Conservation (phyloP, 2,797 vertebrate genomes). For the Nannoperca australis region DNA sequence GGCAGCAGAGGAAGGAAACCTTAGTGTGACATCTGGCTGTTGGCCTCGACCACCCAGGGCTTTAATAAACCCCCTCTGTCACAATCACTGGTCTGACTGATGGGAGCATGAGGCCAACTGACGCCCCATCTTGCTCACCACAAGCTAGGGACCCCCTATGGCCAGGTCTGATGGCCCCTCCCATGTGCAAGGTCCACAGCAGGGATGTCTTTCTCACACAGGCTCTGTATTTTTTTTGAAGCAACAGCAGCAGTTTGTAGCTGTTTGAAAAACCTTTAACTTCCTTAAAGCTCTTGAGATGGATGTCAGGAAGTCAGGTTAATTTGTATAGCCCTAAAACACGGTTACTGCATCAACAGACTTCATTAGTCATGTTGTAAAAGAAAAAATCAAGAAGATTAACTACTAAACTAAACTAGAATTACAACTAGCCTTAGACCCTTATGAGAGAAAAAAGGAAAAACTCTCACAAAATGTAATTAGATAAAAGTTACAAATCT, state of each 20-base stretch:
- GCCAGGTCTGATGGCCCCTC: slow-evolving; percentile 45
- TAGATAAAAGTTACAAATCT: background rate
- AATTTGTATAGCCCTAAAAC: slow-evolving; percentile 3
- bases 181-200: slow-evolving; percentile 19
- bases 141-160: slow-evolving; percentile 47
- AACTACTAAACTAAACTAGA: background rate
- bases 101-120: slow-evolving; percentile 81
- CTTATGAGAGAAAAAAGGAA: background rate
- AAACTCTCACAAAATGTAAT: background rate
- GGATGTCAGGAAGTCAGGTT: slow-evolving; percentile 9
- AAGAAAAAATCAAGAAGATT: background rate
- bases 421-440: background rate
- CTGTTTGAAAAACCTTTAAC: slow-evolving; percentile 16
- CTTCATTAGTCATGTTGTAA: background rate
- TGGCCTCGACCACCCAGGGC: slow-evolving; percentile 77
- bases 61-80: slow-evolving; percentile 86
- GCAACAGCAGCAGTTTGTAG: slow-evolving; percentile 22
- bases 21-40: slow-evolving; percentile 82
- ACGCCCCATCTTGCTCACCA: slow-evolving; percentile 65
- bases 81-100: slow-evolving; percentile 83
- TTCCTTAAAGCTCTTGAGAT: slow-evolving; percentile 11
- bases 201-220: slow-evolving; percentile 20
- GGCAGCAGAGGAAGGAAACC: slow-evolving; percentile 87
- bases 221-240: slow-evolving; percentile 10
- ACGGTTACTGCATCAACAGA: background rate